A percentile compares a stretch with the other conserved stretches of the same genome.
Conservation (phyloP, 2,888 invertebrate genomes). For the Limenitis camilla region DNA sequence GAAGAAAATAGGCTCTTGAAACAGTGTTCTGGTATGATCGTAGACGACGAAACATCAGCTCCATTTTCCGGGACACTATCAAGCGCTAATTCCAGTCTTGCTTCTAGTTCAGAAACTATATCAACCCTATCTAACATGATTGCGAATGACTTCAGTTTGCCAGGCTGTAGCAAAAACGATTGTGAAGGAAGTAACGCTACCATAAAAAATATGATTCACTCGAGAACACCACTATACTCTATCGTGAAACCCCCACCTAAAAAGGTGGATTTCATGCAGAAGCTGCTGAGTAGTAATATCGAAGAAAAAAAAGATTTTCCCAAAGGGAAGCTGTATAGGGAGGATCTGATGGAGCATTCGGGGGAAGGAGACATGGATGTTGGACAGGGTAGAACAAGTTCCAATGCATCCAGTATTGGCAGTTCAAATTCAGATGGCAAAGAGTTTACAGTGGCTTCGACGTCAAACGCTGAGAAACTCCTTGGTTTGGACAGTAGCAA, state of each 20-base stretch:
- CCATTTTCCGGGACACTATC: slow-evolving; percentile 51
- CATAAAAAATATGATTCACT: slow-evolving; percentile 57
- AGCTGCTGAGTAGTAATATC: slow-evolving; percentile 50
- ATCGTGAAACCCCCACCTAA: slow-evolving; percentile 34
- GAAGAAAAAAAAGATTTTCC: slow-evolving; percentile 60
- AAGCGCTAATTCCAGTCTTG: slow-evolving; percentile 55
- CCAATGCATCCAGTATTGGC: slow-evolving; percentile 58
- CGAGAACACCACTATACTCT: slow-evolving; percentile 36
- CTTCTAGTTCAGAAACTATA: slow-evolving; percentile 63
- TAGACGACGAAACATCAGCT: slow-evolving; percentile 48
- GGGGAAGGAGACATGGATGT: slow-evolving; percentile 42
- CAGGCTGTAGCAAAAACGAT: slow-evolving; percentile 56
- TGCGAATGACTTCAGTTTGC: slow-evolving; percentile 47
- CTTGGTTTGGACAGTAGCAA: slow-evolving; percentile 51
- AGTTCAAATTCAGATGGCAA: slow-evolving; percentile 57
- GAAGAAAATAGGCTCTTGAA: slow-evolving; percentile 64
- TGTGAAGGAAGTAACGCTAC: slow-evolving; percentile 54
- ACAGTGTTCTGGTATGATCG: slow-evolving; percentile 57
- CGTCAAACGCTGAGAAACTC: slow-evolving; percentile 62
- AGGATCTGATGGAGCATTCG: slow-evolving; percentile 38
- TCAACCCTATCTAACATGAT: slow-evolving; percentile 49
- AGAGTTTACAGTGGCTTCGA: slow-evolving; percentile 58
- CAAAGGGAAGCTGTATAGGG: slow-evolving; percentile 63
- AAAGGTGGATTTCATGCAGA: slow-evolving; percentile 64
- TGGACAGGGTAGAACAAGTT: slow-evolving; percentile 51